Percentiles rank a stretch among this genome's conserved stretches.
phyloP scores from a whole-genome alignment of 2,888 invertebrate species.

The Anodontia alba region DNA sequence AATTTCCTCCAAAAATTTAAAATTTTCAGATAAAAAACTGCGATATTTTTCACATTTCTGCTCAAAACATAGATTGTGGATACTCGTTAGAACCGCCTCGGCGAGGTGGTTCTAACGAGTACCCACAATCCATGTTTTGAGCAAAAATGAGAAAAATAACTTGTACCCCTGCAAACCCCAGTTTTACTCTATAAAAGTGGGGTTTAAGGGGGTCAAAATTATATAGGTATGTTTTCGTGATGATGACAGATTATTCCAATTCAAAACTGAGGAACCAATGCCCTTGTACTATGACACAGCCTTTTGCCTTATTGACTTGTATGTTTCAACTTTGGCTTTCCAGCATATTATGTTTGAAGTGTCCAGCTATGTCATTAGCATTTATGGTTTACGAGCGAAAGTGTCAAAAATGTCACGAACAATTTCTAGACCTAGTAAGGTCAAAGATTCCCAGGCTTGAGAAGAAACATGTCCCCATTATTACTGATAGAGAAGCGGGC shows the following conservation, averaged over 20 bases:
- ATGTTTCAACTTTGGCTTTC: conserved; percentile 5
- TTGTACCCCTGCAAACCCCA: too few relatives aligned
- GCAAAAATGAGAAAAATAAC: too few relatives aligned
- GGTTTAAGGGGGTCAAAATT: too few relatives aligned
- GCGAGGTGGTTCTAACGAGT: too few relatives aligned
- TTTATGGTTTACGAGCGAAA: conserved; percentile 21
- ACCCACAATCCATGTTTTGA: too few relatives aligned
- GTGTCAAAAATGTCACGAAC: conserved; percentile 24
- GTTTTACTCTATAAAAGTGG: too few relatives aligned
- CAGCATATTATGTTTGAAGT: conserved; percentile 27
- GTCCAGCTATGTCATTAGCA: neutral
- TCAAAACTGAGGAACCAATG: neutral
- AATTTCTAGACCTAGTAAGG: conserved; percentile 6
- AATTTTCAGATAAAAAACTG: too few relatives aligned
- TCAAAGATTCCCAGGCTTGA: neutral
- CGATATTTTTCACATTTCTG: too few relatives aligned
- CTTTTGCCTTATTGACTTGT: conserved; percentile 19
- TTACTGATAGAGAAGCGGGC: neutral
- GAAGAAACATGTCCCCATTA: neutral
- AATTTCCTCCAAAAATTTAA: too few relatives aligned
- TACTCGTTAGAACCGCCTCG: too few relatives aligned
- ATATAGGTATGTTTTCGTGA: too few relatives aligned
- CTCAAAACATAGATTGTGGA: too few relatives aligned
- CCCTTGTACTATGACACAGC: conserved; percentile 14
- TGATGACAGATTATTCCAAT: neutral